phyloP scores from a whole-genome alignment of 2,797 vertebrate genomes.

The Coreius guichenoti region DNA sequence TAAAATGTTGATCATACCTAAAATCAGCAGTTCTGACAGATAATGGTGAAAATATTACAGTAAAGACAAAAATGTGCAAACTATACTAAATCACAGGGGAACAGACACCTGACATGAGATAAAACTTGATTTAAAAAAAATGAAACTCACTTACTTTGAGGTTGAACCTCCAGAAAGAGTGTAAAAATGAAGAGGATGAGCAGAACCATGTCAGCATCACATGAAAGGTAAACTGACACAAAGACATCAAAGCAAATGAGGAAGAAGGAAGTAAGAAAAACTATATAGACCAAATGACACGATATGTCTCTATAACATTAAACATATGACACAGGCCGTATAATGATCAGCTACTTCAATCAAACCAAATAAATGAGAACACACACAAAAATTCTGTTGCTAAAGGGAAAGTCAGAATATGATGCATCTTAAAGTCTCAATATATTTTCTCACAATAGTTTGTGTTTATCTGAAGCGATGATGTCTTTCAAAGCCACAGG shows the following conservation, averaged over 20 bases:
- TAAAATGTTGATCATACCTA: too few species aligned
- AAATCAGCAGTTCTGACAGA: too few species aligned
- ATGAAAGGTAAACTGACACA: not conserved
- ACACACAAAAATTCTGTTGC: not conserved
- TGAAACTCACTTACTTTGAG: not conserved
- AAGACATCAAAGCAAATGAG: not conserved
- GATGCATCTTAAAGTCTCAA: not conserved
- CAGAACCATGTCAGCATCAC: conserved; percentile 8
- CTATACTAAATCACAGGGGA: too few species aligned
- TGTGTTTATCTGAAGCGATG: not conserved
- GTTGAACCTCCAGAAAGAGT: not conserved
- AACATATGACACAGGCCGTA: not conserved
- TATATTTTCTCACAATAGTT: not conserved
- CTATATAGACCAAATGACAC: not conserved
- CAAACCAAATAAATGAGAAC: not conserved
- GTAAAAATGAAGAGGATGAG: not conserved
- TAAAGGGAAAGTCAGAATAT: not conserved
- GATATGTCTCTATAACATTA: not conserved
- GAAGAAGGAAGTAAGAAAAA: not conserved
- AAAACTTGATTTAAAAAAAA: too few species aligned
- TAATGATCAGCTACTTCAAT: not conserved
- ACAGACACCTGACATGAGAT: too few species aligned
- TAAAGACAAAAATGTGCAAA: too few species aligned
- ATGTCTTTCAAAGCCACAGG: not conserved
- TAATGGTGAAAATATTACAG: too few species aligned